A percentile compares a stretch with the other conserved stretches of the same genome.
Conservation (phyloP, 2,888 invertebrate genomes). For the Patella pellucida region DNA sequence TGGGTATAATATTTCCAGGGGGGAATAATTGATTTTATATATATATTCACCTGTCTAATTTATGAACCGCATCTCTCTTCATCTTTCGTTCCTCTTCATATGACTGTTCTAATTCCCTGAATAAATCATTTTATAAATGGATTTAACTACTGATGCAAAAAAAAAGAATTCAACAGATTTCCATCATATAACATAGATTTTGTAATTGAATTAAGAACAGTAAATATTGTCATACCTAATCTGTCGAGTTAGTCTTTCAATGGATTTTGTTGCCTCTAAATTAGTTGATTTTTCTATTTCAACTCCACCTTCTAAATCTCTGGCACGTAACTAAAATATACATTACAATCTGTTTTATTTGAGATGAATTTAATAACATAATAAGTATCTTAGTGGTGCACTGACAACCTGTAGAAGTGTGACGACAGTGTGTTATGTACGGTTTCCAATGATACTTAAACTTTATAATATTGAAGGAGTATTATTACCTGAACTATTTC, state of each 20-base stretch:
- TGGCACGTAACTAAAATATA: conserved; percentile 57
- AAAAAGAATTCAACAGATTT: too few species aligned
- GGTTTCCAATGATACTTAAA: too few species aligned
- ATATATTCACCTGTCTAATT: conserved; percentile 58
- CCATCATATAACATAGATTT: too few species aligned
- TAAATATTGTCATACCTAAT: conserved; percentile 46
- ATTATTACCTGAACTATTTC: conserved; percentile 66
- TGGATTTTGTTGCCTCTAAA: conserved; percentile 57
- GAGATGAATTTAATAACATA: too few species aligned
- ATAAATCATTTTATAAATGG: conserved; percentile 23
- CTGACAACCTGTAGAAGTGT: too few species aligned
- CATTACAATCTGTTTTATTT: background rate
- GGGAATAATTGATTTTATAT: background rate
- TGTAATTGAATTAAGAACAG: too few species aligned
- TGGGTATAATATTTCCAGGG: too few species aligned
- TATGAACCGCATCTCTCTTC: conserved; percentile 51
- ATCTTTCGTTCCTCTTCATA: conserved; percentile 63
- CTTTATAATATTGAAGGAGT: too few species aligned
- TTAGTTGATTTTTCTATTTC: conserved; percentile 66
- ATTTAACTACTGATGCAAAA: too few species aligned
- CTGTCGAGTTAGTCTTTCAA: conserved; percentile 63
- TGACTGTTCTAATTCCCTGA: conserved; percentile 63
- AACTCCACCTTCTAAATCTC: conserved; percentile 64
- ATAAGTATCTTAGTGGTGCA: too few species aligned
- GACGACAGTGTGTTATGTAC: too few species aligned